Conservation (phyloP, 2,113 vertebrate species). For the Microcebus lehilahytsara region DNA sequence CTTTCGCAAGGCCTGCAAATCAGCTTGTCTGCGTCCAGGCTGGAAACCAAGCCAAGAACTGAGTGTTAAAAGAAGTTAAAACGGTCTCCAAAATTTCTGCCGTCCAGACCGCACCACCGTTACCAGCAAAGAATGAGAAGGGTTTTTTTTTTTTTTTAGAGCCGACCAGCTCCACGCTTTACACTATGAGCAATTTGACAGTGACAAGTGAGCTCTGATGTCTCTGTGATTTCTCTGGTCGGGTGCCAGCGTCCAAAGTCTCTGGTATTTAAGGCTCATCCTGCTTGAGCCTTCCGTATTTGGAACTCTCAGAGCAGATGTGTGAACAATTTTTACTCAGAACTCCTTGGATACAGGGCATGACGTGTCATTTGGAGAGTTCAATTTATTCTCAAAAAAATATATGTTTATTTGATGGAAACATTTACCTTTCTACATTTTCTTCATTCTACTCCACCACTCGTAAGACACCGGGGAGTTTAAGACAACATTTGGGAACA, state of each 20-base stretch:
- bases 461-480: not conserved
- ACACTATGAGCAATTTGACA: not conserved
- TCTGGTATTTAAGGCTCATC: conserved; percentile 3
- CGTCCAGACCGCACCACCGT: not conserved
- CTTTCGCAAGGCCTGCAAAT: conserved; percentile 69
- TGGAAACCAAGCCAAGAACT: conserved; percentile 60
- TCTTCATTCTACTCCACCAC: not conserved
- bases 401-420: not conserved
- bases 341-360: not conserved
- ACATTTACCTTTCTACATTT: not conserved
- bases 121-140: not conserved
- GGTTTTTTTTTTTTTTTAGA: not conserved
- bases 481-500: not conserved
- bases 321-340: not conserved
- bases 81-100: conserved; percentile 14
- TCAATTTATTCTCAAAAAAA: not conserved
- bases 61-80: conserved; percentile 43
- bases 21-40: conserved; percentile 55
- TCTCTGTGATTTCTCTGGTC: not conserved
- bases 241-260: not conserved
- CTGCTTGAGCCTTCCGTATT: not conserved
- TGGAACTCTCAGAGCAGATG: not conserved
- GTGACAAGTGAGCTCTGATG: not conserved
- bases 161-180: not conserved
- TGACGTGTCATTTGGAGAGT: not conserved